phyloP scores from a whole-genome alignment of 2,797 vertebrate species.

The Cebuella pygmaea region DNA sequence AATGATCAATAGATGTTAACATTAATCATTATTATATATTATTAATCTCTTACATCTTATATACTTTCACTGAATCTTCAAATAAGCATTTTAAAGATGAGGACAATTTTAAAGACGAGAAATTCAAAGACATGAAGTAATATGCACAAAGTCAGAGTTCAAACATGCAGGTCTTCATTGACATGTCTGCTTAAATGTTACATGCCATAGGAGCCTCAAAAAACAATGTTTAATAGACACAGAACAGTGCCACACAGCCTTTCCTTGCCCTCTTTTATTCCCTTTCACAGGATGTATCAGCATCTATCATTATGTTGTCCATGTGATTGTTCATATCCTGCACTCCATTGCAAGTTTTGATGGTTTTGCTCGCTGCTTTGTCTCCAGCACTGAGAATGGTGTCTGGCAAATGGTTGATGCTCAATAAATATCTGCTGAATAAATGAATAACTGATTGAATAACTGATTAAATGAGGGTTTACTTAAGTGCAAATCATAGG shows the following conservation, averaged over 20 bases:
- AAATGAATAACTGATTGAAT: not conserved
- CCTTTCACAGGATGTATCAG: not conserved
- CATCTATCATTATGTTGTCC: not conserved
- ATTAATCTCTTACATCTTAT: slow-evolving; percentile 38
- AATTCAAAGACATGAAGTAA: not conserved
- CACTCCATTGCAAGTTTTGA: not conserved
- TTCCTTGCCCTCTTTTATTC: not conserved
- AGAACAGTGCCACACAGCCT: too few relatives aligned
- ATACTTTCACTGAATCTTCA: not conserved
- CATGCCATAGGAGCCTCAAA: not conserved
- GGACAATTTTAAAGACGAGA: not conserved
- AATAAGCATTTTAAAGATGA: slow-evolving; percentile 5
- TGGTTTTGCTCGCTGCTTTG: not conserved
- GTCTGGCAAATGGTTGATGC: not conserved
- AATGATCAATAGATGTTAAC: slow-evolving; percentile 30
- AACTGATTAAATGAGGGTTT: not conserved
- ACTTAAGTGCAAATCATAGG: not conserved
- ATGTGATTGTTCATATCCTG: not conserved
- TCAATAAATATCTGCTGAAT: not conserved
- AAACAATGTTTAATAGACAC: not conserved
- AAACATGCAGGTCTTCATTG: not conserved
- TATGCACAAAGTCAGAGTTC: not conserved
- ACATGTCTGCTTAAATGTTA: not conserved
- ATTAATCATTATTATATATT: slow-evolving; percentile 10
- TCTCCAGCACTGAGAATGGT: not conserved